Conservation (phyloP, 2,797 vertebrate species). For the Rhynchonycteris naso region DNA sequence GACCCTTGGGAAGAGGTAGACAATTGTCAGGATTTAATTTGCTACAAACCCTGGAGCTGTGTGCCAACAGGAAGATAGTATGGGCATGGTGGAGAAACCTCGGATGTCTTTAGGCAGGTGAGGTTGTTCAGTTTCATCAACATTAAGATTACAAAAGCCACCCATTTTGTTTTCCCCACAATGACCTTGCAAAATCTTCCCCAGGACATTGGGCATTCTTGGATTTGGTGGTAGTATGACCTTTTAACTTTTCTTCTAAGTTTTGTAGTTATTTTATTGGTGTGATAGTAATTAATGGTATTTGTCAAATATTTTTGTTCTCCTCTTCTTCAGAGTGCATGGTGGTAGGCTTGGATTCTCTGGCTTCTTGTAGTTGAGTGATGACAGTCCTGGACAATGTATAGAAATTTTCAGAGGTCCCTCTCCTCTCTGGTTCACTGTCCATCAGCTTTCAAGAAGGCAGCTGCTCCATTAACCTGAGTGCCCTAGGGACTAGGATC, state of each 20-base stretch:
- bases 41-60: neutral
- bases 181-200: neutral
- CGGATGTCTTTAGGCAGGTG: neutral
- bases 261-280: neutral
- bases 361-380: neutral
- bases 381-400: neutral
- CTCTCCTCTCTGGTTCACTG: neutral
- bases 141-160: neutral
- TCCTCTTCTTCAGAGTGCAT: neutral
- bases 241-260: neutral
- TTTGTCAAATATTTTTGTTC: neutral
- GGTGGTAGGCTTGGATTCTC: neutral
- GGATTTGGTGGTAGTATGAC: neutral
- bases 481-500: neutral
- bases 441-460: neutral
- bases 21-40: constrained; percentile 12
- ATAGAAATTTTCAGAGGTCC: neutral
- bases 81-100: neutral
- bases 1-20: neutral
- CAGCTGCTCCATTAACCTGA: neutral
- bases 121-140: neutral
- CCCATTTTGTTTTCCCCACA: neutral
- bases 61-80: neutral
- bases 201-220: neutral
- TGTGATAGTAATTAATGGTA: neutral